Conservation (phyloP, 1,140 invertebrate genomes). For the Nephotettix cincticeps region DNA sequence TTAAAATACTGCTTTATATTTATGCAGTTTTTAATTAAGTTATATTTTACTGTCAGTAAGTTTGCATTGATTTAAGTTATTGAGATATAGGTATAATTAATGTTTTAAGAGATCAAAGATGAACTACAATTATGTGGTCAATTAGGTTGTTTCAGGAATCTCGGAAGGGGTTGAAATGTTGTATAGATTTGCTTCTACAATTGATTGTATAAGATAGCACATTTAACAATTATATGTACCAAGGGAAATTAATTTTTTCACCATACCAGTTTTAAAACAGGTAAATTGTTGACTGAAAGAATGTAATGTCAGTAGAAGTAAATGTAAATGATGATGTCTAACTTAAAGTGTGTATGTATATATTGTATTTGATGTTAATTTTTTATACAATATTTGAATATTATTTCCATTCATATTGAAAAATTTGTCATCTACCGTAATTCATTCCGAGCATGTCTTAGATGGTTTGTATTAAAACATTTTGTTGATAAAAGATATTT, state of each 20-base stretch:
- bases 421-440: not conserved
- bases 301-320: too few species aligned
- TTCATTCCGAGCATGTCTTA: slow-evolving; percentile 1
- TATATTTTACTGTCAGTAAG: too few species aligned
- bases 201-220: not conserved
- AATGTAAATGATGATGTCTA: not conserved
- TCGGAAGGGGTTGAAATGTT: not conserved
- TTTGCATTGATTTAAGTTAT: too few species aligned
- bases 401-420: not conserved
- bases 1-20: too few species aligned
- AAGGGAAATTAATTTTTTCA: not conserved
- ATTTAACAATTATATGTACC: not conserved
- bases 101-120: too few species aligned
- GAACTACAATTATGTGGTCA: too few species aligned
- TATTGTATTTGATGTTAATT: not conserved
- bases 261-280: not conserved
- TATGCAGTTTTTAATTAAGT: too few species aligned
- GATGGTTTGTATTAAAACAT: not conserved
- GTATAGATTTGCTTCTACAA: not conserved
- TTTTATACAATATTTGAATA: slow-evolving; percentile 7
- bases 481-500: slow-evolving; percentile 20
- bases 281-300: not conserved
- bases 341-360: not conserved
- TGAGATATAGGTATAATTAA: too few species aligned
- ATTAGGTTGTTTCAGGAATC: too few species aligned